Base-by-base conservation (phyloP, 2,113 vertebrate genomes). In the Scytalopus superciliaris region DNA sequence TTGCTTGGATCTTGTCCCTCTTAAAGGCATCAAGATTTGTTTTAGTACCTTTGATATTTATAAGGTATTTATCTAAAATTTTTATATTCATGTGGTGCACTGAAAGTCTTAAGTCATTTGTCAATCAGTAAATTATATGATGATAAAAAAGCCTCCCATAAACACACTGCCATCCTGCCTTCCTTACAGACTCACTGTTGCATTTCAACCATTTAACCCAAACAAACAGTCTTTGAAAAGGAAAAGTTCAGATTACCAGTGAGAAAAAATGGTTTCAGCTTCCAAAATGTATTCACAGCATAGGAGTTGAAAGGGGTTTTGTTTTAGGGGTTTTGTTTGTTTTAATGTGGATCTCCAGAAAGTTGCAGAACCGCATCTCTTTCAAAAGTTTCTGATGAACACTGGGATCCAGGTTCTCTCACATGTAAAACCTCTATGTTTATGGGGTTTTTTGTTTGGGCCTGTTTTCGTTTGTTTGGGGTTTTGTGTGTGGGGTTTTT, bases 321-420 rank as follows among this genome's bases (percentile, higher is more conserved):
- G 84, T 44, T 90, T 81, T 84, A 37, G 30, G 56, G 28, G 49
- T 86, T 97, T 95, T 90, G 66, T 91, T 87, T 83, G 78, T 5
- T 92, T 86, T 93, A 84, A 75, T 28, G 76, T 67, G 73, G 73
- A 84, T 63, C 89, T 86, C 89, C 94, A 94, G 91, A 94, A 94
- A 89, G 89, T 4, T 93, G 87, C 89, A 89, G 89, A 95, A 75
- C 56, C 56, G 25, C 60, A 44, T 70, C 68, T 90, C 91, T 95
- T 95, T 93, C 86, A 92, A 92, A 89, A 49, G 55, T 63, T 92
- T 94, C 93, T 91, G 95, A 91, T 91, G 89, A 96, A 74, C 73
- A 81, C 73, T 66, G 22, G 84, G 52, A 74, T 93, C 80, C 24
- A 57, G 55, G 39, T 93, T 63, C 60, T 63, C 60, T 91, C 49